These are phyloP conservation scores for Antechinus flavipes DNA, from an alignment of 2,113 vertebrate genomes.

Conservation along the genomic window DNA sequence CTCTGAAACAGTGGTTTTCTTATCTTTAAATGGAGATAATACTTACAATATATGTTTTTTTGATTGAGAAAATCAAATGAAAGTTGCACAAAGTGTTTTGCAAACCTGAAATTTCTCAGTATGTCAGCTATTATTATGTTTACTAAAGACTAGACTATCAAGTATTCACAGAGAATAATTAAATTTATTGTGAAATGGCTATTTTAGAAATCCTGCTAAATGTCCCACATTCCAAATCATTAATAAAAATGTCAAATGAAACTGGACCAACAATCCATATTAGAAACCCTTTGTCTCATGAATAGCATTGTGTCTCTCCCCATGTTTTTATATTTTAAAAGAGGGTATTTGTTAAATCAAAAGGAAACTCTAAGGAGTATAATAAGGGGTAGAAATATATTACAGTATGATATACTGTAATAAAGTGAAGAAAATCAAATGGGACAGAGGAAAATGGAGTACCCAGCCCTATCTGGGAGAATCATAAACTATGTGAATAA, in stretches of 20 bases:
- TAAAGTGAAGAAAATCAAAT: not conserved
- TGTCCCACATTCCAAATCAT: not conserved
- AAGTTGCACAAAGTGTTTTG: not conserved
- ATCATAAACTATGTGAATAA: not conserved
- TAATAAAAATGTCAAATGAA: slow-evolving; percentile 21
- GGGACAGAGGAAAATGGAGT: not conserved
- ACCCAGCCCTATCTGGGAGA: not conserved
- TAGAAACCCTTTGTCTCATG: not conserved
- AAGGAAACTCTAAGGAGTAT: not conserved
- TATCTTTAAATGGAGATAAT: not conserved
- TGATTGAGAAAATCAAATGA: not conserved
- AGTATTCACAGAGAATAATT: not conserved
- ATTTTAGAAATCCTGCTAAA: slow-evolving; percentile 15
- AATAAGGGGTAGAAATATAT: not conserved
- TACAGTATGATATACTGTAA: not conserved
- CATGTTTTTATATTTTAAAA: not conserved
- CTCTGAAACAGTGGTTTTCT: not conserved
- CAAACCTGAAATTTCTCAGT: not conserved
- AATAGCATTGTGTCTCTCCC: not conserved
- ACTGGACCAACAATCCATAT: not conserved
- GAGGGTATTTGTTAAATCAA: not conserved
- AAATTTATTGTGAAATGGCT: not conserved
- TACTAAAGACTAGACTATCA: not conserved
- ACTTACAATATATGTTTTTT: not conserved
- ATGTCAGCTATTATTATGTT: not conserved